These are phyloP conservation scores for Bubalus kerabau DNA, from an alignment of 2,113 vertebrate genomes.

Conservation along the genomic window DNA sequence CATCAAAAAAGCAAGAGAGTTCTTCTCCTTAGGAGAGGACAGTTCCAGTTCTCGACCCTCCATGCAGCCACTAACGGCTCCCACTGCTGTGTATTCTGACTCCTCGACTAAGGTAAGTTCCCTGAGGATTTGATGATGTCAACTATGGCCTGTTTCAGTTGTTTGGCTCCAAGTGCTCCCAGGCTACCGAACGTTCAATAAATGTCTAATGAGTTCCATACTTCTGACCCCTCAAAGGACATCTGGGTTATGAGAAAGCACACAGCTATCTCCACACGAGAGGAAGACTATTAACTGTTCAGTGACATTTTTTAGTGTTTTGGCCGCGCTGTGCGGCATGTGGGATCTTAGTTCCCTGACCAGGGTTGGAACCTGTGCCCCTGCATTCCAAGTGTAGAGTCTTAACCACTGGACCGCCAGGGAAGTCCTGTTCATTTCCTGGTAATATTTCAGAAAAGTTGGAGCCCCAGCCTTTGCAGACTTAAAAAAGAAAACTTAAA, in stretches of 20 bases:
- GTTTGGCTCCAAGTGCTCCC: neutral
- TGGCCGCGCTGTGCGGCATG: neutral
- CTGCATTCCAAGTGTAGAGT: neutral
- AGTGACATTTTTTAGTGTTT: neutral
- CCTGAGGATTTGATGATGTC: neutral
- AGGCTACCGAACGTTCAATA: neutral
- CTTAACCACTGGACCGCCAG: neutral
- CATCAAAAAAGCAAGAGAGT: too few relatives aligned
- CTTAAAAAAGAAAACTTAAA: neutral
- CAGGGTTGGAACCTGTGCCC: neutral
- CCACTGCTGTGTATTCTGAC: neutral
- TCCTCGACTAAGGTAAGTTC: neutral
- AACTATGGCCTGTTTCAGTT: neutral
- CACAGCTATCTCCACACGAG: neutral
- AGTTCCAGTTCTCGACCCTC: neutral
- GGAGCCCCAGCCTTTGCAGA: neutral
- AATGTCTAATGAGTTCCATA: neutral
- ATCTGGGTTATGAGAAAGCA: neutral
- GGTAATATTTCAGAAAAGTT: neutral
- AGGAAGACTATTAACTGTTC: neutral
- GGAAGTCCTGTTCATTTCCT: neutral
- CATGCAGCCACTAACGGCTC: neutral
- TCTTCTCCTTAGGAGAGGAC: neutral
- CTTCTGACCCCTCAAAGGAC: neutral
- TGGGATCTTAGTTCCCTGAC: neutral